Conservation (phyloP, 2,797 vertebrate genomes). For the Cyclopterus lumpus region DNA sequence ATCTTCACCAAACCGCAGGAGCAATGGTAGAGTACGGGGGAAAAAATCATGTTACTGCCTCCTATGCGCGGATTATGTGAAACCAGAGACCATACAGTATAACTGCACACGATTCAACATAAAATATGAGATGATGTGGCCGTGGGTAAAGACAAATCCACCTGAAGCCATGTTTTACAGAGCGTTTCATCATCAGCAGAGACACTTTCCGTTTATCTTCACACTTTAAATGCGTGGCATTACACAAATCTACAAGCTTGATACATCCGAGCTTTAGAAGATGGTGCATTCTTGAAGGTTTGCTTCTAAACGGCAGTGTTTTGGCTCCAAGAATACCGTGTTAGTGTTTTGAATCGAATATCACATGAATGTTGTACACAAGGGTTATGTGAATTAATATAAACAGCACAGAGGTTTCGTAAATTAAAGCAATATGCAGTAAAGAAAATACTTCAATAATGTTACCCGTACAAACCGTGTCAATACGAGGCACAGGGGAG, state of each 20-base stretch:
- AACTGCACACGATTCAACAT: slow-evolving; percentile 55
- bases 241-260: slow-evolving; percentile 40
- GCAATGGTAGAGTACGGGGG: slow-evolving; percentile 21
- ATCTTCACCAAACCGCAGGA: slow-evolving; percentile 35
- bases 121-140: slow-evolving; percentile 53
- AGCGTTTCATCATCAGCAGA: slow-evolving; percentile 72
- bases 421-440: slow-evolving; percentile 27
- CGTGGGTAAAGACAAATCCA: slow-evolving; percentile 41
- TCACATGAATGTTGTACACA: slow-evolving; percentile 13
- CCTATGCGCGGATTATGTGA: slow-evolving; percentile 46
- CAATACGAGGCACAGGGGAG: neutral
- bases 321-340: neutral
- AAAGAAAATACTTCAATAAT: slow-evolving; percentile 16
- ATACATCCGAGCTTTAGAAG: slow-evolving; percentile 10
- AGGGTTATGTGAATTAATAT: slow-evolving; percentile 30
- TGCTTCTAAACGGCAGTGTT: slow-evolving; percentile 1
- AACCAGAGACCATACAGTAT: slow-evolving; percentile 38
- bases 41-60: slow-evolving; percentile 41
- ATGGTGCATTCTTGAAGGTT: neutral
- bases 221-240: slow-evolving; percentile 49
- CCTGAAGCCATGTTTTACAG: slow-evolving; percentile 63
- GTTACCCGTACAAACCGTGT: slow-evolving; percentile 22
- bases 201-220: slow-evolving; percentile 48
- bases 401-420: slow-evolving; percentile 1
- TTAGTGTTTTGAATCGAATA: slow-evolving; percentile 4